Conservation (phyloP, 2,888 invertebrate genomes). For the Acronicta aceris region DNA sequence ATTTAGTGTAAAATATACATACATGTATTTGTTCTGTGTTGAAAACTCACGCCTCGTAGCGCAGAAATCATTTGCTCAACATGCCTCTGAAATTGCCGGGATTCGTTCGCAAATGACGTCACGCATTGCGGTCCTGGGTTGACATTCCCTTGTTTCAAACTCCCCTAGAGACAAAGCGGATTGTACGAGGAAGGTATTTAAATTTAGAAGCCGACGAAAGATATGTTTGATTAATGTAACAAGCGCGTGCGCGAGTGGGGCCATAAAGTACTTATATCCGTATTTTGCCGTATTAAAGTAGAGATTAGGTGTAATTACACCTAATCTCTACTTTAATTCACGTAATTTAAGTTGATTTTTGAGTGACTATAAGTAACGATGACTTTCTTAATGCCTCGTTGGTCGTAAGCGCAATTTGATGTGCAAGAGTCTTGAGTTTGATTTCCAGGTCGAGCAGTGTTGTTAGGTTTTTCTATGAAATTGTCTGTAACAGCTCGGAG, state of each 20-base stretch:
- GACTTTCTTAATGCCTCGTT: too few relatives aligned
- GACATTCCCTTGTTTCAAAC: conserved; percentile 8
- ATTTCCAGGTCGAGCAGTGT: too few relatives aligned
- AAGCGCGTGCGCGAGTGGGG: conserved; percentile 9
- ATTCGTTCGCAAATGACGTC: neutral
- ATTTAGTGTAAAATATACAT: too few relatives aligned
- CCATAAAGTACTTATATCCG: neutral
- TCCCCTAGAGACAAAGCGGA: conserved; percentile 38
- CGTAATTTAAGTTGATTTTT: neutral
- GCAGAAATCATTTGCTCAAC: neutral
- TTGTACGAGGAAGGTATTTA: conserved; percentile 32
- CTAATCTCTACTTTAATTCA: neutral
- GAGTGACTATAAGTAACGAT: too few relatives aligned
- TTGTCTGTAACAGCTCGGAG: too few relatives aligned
- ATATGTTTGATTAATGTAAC: conserved; percentile 40
- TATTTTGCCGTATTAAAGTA: too few relatives aligned
- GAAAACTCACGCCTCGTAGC: too few relatives aligned
- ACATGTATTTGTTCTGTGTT: too few relatives aligned
- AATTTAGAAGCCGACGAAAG: conserved; percentile 35
- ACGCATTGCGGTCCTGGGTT: neutral
- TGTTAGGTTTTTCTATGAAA: too few relatives aligned
- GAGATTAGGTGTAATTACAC: too few relatives aligned
- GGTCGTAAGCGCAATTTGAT: too few relatives aligned
- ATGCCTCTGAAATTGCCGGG: neutral
- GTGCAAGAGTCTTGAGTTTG: too few relatives aligned